A percentile compares a stretch with the other conserved stretches of the same genome.
phyloP scores from a whole-genome alignment of 2,888 invertebrate genomes.

The Spisula solida region DNA sequence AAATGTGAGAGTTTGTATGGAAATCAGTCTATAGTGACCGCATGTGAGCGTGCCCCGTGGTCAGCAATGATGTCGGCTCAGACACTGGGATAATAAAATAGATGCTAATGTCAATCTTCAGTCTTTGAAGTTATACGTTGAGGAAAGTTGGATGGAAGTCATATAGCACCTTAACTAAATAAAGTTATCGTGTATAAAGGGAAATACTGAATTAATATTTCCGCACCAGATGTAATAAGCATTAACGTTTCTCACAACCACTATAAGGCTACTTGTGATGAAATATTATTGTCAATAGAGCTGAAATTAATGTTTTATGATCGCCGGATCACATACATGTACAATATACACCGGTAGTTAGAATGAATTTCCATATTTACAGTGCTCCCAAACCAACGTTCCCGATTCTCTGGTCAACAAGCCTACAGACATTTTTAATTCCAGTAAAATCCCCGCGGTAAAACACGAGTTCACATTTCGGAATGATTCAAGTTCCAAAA shows the following conservation, averaged over 20 bases:
- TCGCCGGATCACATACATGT: too few species aligned
- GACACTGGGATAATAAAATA: constrained; percentile 24
- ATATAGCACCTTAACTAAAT: neutral
- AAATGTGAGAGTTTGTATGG: neutral
- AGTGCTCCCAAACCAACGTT: too few species aligned
- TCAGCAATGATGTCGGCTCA: constrained; percentile 6
- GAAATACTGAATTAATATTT: constrained; percentile 1
- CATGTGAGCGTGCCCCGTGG: neutral
- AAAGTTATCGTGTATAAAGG: neutral
- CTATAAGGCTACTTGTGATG: too few species aligned
- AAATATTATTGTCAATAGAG: too few species aligned
- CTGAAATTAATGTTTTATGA: too few species aligned
- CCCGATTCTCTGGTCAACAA: too few species aligned
- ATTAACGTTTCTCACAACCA: neutral
- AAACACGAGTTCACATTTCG: too few species aligned
- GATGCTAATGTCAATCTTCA: constrained; percentile 24
- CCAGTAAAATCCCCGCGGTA: too few species aligned
- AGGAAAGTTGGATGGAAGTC: neutral
- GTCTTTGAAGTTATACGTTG: constrained; percentile 1
- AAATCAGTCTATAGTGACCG: neutral
- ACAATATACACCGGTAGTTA: too few species aligned
- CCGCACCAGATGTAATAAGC: neutral
- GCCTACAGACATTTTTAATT: too few species aligned
- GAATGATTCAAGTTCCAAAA: too few species aligned
- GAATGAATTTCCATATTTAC: too few species aligned